These are phyloP conservation scores for Cryptotis parvus DNA, from an alignment of 2,113 vertebrate genomes.

Conservation along the genomic window DNA sequence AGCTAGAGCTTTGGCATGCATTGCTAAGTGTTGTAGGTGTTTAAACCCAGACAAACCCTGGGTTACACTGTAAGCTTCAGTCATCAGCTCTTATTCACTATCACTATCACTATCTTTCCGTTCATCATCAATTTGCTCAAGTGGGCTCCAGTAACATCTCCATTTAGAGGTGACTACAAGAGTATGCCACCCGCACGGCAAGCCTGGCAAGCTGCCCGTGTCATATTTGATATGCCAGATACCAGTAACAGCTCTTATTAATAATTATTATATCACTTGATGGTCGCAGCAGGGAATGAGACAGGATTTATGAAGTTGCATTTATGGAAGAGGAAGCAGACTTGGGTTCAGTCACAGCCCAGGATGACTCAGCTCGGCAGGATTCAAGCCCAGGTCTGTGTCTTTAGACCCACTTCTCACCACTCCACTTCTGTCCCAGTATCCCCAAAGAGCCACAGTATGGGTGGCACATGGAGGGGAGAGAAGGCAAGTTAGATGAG, in stretches of 20 bases:
- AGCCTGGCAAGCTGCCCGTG: too few species aligned
- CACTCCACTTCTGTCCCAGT: rapidly evolving
- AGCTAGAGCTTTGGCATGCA: rapidly evolving
- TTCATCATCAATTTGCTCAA: too few species aligned
- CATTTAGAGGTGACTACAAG: too few species aligned
- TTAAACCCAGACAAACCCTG: rapidly evolving
- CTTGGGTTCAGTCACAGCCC: background rate
- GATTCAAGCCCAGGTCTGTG: background rate
- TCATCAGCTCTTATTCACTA: background rate
- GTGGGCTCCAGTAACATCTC: too few species aligned
- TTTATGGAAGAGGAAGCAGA: background rate
- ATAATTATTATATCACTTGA: background rate
- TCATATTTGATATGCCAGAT: too few species aligned
- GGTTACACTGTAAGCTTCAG: background rate
- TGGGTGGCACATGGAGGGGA: background rate
- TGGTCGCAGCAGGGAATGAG: background rate
- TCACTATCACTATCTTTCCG: too few species aligned
- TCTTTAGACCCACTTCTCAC: background rate
- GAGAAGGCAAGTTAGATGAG: background rate
- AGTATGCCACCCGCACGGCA: too few species aligned
- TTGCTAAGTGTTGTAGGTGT: rapidly evolving
- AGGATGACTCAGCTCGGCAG: background rate
- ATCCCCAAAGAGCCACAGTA: background rate
- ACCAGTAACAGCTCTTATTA: too few species aligned
- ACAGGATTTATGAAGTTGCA: background rate